These are phyloP conservation scores for Paraescarpia echinospica DNA, from an alignment of 1,140 invertebrate species.

Conservation along the genomic window DNA sequence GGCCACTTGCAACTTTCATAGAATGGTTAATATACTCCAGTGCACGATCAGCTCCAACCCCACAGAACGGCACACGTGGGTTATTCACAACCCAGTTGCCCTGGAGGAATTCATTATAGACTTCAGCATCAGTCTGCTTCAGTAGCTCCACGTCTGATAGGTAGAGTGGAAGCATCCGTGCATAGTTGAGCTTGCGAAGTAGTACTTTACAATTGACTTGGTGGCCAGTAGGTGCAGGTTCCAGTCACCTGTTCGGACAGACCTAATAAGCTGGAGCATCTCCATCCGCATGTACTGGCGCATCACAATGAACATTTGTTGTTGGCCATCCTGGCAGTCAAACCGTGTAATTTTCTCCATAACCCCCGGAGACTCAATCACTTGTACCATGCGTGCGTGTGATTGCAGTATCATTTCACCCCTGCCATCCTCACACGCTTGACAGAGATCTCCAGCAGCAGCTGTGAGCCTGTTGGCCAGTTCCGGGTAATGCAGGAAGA, in stretches of 20 bases:
- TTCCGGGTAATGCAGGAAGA: slow-evolving; percentile 11
- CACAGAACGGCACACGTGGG: too few relatives aligned
- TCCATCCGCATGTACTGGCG: neutral
- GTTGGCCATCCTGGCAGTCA: neutral
- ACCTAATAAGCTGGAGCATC: neutral
- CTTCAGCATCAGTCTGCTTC: too few relatives aligned
- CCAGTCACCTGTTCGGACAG: slow-evolving; percentile 1
- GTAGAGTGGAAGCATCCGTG: too few relatives aligned
- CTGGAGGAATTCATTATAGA: too few relatives aligned
- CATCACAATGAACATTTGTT: neutral
- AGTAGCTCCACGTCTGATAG: neutral
- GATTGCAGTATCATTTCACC: neutral
- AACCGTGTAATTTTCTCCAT: too few relatives aligned
- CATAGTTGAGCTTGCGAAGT: slow-evolving; percentile 11
- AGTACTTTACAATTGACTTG: slow-evolving; percentile 11
- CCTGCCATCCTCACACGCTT: neutral
- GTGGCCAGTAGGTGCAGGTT: neutral
- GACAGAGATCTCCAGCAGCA: too few relatives aligned
- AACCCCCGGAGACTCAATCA: neutral
- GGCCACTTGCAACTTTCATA: too few relatives aligned
- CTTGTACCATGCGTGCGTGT: neutral
- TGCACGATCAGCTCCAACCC: too few relatives aligned
- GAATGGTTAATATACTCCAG: too few relatives aligned
- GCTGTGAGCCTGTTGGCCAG: neutral
- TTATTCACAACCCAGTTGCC: too few relatives aligned